phyloP scores from a whole-genome alignment of 2,797 vertebrate species.

The Sphaeramia orbicularis region DNA sequence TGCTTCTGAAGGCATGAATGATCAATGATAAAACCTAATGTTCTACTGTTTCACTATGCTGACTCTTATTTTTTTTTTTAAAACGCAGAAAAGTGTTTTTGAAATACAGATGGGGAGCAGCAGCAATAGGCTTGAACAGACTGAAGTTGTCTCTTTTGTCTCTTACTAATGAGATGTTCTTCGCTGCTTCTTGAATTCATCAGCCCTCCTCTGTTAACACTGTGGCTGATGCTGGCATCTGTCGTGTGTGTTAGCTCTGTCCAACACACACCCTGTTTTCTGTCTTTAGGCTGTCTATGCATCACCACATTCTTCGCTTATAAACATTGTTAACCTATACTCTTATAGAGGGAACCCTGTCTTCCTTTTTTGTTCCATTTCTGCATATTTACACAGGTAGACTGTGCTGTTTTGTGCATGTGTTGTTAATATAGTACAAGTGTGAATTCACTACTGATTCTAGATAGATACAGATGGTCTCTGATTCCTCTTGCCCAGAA shows the following conservation, averaged over 20 bases:
- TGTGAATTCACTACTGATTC: slow-evolving; percentile 27
- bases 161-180: too few species aligned
- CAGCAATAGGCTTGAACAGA: neutral
- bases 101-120: slow-evolving; percentile 10
- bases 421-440: slow-evolving; percentile 4
- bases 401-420: slow-evolving; percentile 4
- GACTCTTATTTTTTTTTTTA: neutral
- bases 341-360: neutral
- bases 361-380: neutral
- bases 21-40: slow-evolving; percentile 19
- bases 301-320: too few species aligned
- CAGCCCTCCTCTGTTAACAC: too few species aligned
- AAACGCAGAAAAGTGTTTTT: slow-evolving; percentile 10
- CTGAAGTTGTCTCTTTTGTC: too few species aligned
- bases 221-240: too few species aligned
- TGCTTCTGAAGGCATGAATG: neutral
- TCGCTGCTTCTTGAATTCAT: too few species aligned
- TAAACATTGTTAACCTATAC: too few species aligned
- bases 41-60: slow-evolving; percentile 14
- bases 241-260: too few species aligned
- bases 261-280: too few species aligned
- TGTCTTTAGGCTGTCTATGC: too few species aligned
- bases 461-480: slow-evolving; percentile 3
- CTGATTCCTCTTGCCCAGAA: slow-evolving; percentile 19
- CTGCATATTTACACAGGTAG: neutral